Base-by-base conservation (phyloP, 2,797 vertebrate species). In the Harpagifer antarcticus region DNA sequence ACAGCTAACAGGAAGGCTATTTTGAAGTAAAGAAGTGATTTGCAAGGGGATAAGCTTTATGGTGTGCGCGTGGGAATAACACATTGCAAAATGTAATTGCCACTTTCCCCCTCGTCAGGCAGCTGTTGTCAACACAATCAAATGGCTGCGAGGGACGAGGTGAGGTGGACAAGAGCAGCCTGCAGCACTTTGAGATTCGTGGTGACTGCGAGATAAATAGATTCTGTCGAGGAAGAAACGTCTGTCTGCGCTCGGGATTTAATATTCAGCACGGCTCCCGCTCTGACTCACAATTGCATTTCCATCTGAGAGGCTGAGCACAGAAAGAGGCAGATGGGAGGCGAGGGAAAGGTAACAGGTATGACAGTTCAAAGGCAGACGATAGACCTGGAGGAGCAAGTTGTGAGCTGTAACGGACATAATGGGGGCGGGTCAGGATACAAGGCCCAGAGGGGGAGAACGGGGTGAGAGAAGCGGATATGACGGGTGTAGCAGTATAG, bases 101-200 rank as follows among this genome's bases (percentile, higher is more conserved):
- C 73, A 72, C 80, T 89, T 81, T 86, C 60, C 75, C 33, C 75
- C 70, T 85, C 50, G 48, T 87, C 79, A 77, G 83, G 70, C 83
- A 87, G 87, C 85, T 89, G 88, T 86, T 89, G 84, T 88, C 86
- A 89, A 90, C 88, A 84, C 80, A 85, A 92, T 91, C 69, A 89
- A 87, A 86, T 9, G 72, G 76, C 77, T 71, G 76, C 53, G 27
- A 74, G 74, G 75, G 72, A 76, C 27, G 71, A 86, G 79, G 79
- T 71, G 88, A 83, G 85, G 82, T 85, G 78, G 86, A 83, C 82
- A 64, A 86, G 88, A 27, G 82, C 76, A 84, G 79, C 83, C 78
- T 1, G 48, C 70, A 71, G 86, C 82, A 60, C n/a, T 16, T 9
- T 8, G 82, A 84, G 86, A 89, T 45, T 45, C 91, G 59, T 54